Conservation (phyloP, 2,113 vertebrate genomes). For the Choloepus hoffmanni region DNA sequence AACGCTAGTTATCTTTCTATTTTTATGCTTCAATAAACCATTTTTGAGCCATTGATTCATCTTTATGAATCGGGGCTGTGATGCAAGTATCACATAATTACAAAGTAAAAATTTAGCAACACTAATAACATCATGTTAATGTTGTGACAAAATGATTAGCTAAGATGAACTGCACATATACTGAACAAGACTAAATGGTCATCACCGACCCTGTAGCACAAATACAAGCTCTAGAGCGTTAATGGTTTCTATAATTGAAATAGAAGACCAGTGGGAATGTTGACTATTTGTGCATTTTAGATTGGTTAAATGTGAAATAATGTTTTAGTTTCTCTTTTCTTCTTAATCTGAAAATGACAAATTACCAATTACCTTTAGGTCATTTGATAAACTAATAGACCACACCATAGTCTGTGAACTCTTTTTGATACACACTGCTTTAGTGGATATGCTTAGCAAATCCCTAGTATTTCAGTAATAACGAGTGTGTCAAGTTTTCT, state of each 20-base stretch:
- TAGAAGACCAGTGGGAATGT: neutral
- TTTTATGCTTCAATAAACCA: neutral
- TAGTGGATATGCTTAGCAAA: constrained; percentile 5
- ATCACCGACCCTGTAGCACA: neutral
- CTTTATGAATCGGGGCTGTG: neutral
- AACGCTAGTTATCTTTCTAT: neutral
- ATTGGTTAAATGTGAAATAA: neutral
- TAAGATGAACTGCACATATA: neutral
- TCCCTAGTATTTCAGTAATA: neutral
- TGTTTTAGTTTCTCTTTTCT: neutral
- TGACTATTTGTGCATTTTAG: neutral
- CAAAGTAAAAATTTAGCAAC: neutral
- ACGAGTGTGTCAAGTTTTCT: neutral
- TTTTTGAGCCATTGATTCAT: neutral
- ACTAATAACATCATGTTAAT: neutral
- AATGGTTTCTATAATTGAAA: neutral
- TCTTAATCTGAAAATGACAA: neutral
- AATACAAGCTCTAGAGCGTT: neutral
- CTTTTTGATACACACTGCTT: neutral
- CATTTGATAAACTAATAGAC: neutral
- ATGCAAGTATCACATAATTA: neutral
- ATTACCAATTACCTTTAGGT: neutral
- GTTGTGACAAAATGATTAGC: neutral
- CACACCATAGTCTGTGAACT: neutral
- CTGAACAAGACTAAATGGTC: neutral